A percentile compares a stretch with the other conserved stretches of the same genome.
Evolutionary conservation across 2,797 vertebrate genomes (phyloP).

Genomic region (Pitangus sulphuratus): DNA sequence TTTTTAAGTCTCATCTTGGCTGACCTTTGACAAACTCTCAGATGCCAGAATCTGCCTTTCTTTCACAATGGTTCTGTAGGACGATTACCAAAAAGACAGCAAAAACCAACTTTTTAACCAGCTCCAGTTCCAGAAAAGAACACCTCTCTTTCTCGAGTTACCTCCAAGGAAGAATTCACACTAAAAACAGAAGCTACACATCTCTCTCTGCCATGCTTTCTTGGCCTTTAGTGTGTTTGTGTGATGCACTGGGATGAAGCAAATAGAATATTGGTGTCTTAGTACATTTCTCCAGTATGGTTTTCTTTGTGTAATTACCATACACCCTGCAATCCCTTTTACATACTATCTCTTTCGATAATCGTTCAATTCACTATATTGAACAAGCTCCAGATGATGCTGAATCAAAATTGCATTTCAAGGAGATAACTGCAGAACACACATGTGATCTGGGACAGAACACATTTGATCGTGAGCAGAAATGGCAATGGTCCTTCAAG

Average conservation of each 20-base stretch:
- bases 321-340: not conserved
- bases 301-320: not conserved
- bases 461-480: not conserved
- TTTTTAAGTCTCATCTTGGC: not conserved
- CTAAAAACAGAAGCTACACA: not conserved
- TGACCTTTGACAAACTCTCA: not conserved
- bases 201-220: not conserved
- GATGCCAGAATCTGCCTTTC: not conserved
- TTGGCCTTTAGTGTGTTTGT: not conserved
- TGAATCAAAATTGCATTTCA: not conserved
- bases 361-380: not conserved
- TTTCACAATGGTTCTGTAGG: not conserved
- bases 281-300: not conserved
- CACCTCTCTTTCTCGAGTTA: not conserved
- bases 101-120: not conserved
- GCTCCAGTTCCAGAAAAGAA: not conserved
- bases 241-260: not conserved
- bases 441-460: fast-evolving
- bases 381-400: not conserved
- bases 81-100: not conserved
- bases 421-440: not conserved
- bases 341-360: not conserved
- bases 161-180: not conserved
- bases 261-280: not conserved
- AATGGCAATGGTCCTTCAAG: not conserved